phyloP scores from a whole-genome alignment of 2,113 vertebrate species.

The Rousettus leschenaultii region DNA sequence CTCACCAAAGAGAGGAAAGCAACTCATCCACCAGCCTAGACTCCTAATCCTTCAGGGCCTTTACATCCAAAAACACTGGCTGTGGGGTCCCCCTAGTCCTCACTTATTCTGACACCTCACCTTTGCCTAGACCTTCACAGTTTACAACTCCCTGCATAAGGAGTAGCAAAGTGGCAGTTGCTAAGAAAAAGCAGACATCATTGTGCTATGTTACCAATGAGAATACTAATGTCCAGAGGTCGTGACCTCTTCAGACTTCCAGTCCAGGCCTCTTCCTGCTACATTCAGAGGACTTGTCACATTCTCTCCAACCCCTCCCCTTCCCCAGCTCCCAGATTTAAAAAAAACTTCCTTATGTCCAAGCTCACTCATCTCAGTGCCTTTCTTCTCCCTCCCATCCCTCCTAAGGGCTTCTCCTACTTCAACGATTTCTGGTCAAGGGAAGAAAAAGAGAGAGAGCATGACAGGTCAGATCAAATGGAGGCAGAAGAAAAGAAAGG shows the following conservation, averaged over 20 bases:
- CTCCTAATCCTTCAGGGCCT: not conserved
- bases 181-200: not conserved
- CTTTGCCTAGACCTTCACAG: not conserved
- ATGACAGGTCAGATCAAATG: not conserved
- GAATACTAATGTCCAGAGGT: not conserved
- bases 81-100: not conserved
- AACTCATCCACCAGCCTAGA: not conserved
- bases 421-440: not conserved
- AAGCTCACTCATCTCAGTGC: not conserved
- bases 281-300: not conserved
- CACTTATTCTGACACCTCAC: not conserved
- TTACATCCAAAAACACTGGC: not conserved
- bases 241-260: not conserved
- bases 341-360: not conserved
- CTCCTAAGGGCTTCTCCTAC: not conserved
- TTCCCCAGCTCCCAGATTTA: not conserved
- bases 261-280: not conserved
- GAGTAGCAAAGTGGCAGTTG: not conserved
- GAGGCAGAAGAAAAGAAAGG: not conserved
- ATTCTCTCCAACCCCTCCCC: not conserved
- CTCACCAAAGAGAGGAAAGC: not conserved
- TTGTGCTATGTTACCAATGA: rapidly evolving
- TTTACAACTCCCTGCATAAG: not conserved
- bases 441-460: not conserved
- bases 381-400: not conserved